Evolutionary conservation across 2,888 invertebrate genomes (phyloP).

Genomic region (Epinotia nisella): DNA sequence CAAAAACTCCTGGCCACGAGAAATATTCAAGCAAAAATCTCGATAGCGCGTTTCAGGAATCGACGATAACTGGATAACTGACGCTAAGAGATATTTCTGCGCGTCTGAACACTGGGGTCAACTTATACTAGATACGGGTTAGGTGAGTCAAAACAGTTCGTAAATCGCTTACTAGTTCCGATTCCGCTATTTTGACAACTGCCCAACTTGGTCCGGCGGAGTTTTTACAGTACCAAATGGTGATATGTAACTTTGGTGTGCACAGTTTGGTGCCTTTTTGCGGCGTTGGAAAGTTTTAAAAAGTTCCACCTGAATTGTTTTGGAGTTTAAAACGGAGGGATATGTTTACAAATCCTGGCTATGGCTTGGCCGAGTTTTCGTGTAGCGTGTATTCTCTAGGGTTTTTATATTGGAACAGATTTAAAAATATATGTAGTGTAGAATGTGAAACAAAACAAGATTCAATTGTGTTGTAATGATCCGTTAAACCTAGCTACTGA

Average conservation of each 20-base stretch:
- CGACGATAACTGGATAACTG: too few relatives aligned
- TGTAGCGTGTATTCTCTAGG: background rate
- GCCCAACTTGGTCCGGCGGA: background rate
- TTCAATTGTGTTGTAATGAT: background rate
- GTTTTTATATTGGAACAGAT: conserved; percentile 3
- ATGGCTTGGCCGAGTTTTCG: conserved; percentile 11
- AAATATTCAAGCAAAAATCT: too few relatives aligned
- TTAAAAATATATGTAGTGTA: background rate
- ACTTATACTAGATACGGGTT: background rate
- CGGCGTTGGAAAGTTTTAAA: conserved; percentile 7
- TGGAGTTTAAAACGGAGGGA: conserved; percentile 11
- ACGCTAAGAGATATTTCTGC: too few relatives aligned
- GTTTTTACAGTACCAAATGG: background rate
- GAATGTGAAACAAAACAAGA: background rate
- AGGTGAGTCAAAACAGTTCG: background rate
- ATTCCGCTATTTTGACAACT: conserved; percentile 2
- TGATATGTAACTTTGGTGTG: background rate
- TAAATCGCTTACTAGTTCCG: background rate
- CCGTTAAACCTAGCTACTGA: background rate
- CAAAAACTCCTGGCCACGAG: too few relatives aligned
- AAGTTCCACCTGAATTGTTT: conserved; percentile 20
- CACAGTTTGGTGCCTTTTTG: background rate
- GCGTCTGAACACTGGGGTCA: background rate
- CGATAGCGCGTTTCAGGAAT: too few relatives aligned
- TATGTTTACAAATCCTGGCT: conserved; percentile 10